phyloP scores from a whole-genome alignment of 2,888 invertebrate genomes.

The Bembecia ichneumoniformis region DNA sequence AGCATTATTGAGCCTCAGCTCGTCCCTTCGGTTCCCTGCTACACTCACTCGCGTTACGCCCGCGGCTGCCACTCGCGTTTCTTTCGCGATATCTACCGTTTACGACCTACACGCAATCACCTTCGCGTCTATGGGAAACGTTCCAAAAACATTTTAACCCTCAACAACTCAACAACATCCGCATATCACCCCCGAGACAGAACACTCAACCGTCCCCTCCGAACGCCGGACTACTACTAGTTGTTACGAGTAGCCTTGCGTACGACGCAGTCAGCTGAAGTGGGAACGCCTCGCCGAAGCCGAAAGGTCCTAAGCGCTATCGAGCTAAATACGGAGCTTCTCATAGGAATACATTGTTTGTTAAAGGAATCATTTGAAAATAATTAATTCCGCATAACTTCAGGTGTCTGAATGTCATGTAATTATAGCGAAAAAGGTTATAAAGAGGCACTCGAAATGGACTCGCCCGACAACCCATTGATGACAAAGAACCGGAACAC shows the following conservation, averaged over 20 bases:
- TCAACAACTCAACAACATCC: conserved; percentile 41
- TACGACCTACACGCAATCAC: conserved; percentile 14
- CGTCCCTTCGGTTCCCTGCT: conserved; percentile 50
- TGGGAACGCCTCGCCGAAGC: conserved; percentile 54
- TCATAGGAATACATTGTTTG: conserved; percentile 13
- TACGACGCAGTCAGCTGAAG: conserved; percentile 73
- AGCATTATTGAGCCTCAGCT: conserved; percentile 80
- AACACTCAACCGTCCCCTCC: conserved; percentile 40
- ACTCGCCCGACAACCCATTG: conserved; percentile 78
- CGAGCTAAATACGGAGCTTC: conserved; percentile 35
- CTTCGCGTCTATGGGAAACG: conserved; percentile 46
- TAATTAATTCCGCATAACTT: not conserved
- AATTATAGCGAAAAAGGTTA: conserved; percentile 44
- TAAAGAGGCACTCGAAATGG: conserved; percentile 56
- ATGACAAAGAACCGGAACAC: conserved; percentile 80
- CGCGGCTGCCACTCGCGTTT: conserved; percentile 4
- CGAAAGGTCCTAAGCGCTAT: conserved; percentile 48
- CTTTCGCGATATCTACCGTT: conserved; percentile 16
- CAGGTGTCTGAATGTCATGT: conserved; percentile 20
- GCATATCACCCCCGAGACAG: conserved; percentile 34
- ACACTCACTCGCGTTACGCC: conserved; percentile 19
- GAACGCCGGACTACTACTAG: conserved; percentile 61
- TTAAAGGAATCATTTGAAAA: conserved; percentile 3
- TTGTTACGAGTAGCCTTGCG: conserved; percentile 60
- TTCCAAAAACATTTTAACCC: conserved; percentile 51